These are phyloP conservation scores for Liparis tanakae DNA, from an alignment of 2,797 vertebrate species.

Conservation along the genomic window DNA sequence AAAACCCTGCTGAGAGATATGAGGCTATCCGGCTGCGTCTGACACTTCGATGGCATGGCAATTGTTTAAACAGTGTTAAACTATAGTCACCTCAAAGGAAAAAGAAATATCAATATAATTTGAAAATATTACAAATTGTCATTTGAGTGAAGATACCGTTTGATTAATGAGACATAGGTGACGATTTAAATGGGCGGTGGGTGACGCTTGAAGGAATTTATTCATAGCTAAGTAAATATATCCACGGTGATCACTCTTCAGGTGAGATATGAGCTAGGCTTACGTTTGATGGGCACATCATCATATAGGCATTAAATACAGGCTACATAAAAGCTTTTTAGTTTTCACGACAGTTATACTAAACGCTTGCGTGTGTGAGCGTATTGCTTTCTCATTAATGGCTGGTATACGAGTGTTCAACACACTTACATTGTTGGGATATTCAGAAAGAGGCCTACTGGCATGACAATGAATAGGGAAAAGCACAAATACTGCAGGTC, in stretches of 20 bases:
- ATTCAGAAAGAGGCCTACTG: neutral
- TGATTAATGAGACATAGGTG: conserved; percentile 16
- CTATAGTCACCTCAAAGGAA: neutral
- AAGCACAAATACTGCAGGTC: conserved; percentile 3
- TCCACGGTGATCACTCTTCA: conserved; percentile 20
- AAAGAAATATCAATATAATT: neutral
- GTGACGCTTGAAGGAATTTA: conserved; percentile 38
- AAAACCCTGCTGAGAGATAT: conserved; percentile 33
- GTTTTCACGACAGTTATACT: conserved; percentile 32
- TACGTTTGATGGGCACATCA: conserved; percentile 29
- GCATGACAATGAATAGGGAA: neutral
- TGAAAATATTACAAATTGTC: conserved; percentile 19
- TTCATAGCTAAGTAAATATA: conserved; percentile 34
- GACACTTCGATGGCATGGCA: conserved; percentile 15
- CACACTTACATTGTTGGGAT: conserved; percentile 22
- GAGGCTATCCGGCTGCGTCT: conserved; percentile 21
- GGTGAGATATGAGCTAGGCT: conserved; percentile 19
- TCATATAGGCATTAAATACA: conserved; percentile 48
- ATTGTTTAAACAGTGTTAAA: conserved; percentile 22
- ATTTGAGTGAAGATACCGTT: conserved; percentile 8
- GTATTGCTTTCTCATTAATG: conserved; percentile 36
- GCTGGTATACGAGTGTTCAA: conserved; percentile 30
- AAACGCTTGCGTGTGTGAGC: conserved; percentile 25
- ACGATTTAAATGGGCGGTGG: conserved; percentile 16
- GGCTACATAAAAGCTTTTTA: conserved; percentile 43